These are phyloP conservation scores for Lottia scabra DNA, from an alignment of 2,888 invertebrate species.

Conservation along the genomic window DNA sequence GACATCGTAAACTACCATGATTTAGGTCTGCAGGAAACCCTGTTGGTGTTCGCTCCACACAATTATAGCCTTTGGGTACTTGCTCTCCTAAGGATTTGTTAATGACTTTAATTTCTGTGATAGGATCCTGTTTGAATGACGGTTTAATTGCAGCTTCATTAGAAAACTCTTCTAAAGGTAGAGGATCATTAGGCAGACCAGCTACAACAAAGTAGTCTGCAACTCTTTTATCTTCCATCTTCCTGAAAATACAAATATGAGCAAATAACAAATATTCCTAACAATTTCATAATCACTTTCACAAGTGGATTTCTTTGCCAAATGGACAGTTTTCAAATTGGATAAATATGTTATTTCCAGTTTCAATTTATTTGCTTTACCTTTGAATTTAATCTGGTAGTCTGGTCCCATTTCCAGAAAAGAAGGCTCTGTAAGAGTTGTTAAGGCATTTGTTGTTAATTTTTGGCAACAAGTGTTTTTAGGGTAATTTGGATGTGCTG, in stretches of 20 bases:
- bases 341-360: too few species aligned
- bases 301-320: too few species aligned
- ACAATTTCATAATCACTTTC: too few species aligned
- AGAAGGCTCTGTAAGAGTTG: too few species aligned
- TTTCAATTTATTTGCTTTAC: too few species aligned
- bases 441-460: too few species aligned
- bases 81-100: conserved; percentile 90
- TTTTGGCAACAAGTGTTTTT: too few species aligned
- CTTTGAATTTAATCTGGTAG: too few species aligned
- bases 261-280: too few species aligned
- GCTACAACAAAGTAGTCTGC: conserved; percentile 99
- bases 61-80: conserved; percentile 59
- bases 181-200: conserved; percentile 87
- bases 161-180: conserved; percentile 81
- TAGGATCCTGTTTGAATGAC: conserved; percentile 82
- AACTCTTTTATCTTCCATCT: conserved; percentile 73
- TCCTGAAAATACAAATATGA: neutral
- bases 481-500: too few species aligned
- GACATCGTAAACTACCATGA: conserved; percentile 94
- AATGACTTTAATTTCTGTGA: conserved; percentile 93
- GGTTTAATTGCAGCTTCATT: conserved; percentile 81
- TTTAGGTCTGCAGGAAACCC: conserved; percentile 94
- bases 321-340: too few species aligned
- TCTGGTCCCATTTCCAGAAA: too few species aligned
- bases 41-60: conserved; percentile 70